Conservation (phyloP, 1,140 invertebrate genomes). For the Nilaparvata lugens region DNA sequence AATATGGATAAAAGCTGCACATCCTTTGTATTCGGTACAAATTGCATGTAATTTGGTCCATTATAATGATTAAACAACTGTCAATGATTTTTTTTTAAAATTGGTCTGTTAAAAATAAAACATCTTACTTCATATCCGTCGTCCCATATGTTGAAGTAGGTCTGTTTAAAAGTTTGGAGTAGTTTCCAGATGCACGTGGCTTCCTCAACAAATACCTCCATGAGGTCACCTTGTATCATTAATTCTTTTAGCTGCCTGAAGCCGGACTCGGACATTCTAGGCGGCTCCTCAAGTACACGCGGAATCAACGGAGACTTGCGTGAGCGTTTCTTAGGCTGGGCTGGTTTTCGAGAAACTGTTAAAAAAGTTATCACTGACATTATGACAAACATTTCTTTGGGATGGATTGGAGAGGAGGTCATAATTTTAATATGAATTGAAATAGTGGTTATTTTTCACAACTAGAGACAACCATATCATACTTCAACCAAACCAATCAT, state of each 20-base stretch:
- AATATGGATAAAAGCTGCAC: no score
- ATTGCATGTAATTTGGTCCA: no score
- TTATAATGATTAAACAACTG: no score
- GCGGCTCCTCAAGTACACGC: background rate
- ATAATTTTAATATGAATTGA: no score
- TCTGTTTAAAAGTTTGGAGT: constrained; percentile 43
- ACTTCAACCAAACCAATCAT: no score
- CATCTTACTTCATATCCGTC: constrained; percentile 5
- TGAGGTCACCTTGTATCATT: constrained; percentile 83
- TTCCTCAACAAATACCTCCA: constrained; percentile 81
- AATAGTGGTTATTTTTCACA: no score
- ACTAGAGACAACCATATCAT: no score
- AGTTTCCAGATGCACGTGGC: constrained; percentile 77
- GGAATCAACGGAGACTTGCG: background rate
- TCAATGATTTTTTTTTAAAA: no score
- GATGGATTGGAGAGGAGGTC: no score
- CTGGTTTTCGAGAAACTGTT: background rate
- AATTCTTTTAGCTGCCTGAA: constrained; percentile 59
- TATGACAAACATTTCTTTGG: no score
- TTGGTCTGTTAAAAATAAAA: no score
- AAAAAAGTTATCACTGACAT: background rate
- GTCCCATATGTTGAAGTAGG: background rate
- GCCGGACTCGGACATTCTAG: constrained; percentile 22
- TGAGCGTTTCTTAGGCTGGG: background rate
- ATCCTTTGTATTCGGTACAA: no score